Evolutionary conservation across 2,113 vertebrate genomes (phyloP).

Genomic region (Gallinago undulata): DNA sequence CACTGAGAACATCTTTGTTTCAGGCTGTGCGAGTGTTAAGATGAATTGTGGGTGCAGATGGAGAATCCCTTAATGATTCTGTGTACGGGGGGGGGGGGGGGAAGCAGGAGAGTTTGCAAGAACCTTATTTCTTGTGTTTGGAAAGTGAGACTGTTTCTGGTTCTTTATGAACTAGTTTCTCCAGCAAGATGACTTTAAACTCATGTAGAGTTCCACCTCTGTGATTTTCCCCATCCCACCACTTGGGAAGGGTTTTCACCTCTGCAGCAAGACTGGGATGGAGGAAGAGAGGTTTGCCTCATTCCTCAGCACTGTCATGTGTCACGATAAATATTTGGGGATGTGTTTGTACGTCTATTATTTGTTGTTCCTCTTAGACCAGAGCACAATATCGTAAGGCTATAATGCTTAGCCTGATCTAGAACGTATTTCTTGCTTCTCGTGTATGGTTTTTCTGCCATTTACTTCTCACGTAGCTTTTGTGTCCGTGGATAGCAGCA

Average conservation of each 20-base stretch:
- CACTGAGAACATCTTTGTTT: constrained; percentile 6
- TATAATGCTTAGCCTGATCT: neutral
- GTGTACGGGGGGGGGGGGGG: neutral
- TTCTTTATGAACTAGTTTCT: neutral
- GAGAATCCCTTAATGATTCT: neutral
- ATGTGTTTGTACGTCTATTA: neutral
- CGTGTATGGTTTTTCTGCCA: neutral
- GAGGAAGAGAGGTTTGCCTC: neutral
- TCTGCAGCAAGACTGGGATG: too few species aligned
- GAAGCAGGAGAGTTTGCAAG: neutral
- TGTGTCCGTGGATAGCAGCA: neutral
- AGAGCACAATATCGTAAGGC: neutral
- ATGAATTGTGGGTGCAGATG: constrained; percentile 39
- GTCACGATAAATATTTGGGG: neutral
- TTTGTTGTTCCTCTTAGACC: neutral
- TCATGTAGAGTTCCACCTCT: neutral
- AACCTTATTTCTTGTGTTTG: neutral
- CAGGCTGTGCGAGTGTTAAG: neutral
- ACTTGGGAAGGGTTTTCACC: neutral
- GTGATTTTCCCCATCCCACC: neutral
- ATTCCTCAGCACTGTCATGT: neutral
- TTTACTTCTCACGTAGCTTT: neutral
- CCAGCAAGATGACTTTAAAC: neutral
- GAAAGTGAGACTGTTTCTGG: neutral
- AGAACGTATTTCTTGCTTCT: fast-evolving